Conservation (phyloP, 2,888 invertebrate genomes). For the Chromoteleia sp. region DNA sequence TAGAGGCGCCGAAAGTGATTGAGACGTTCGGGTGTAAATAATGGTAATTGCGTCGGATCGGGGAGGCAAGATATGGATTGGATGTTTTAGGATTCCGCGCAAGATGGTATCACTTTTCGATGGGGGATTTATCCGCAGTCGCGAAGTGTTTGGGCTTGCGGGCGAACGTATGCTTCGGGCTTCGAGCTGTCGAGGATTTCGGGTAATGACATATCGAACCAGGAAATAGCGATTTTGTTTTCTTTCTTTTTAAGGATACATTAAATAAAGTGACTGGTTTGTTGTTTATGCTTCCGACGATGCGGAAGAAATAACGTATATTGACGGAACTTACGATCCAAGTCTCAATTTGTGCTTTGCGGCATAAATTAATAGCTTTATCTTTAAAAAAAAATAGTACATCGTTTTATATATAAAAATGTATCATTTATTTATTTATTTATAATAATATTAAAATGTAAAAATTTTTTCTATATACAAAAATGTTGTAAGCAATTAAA, state of each 20-base stretch:
- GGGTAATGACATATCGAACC: constrained; percentile 12
- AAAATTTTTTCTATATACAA: too few relatives aligned
- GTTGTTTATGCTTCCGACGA: too few relatives aligned
- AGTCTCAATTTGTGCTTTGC: too few relatives aligned
- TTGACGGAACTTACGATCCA: too few relatives aligned
- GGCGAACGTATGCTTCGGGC: constrained; percentile 6
- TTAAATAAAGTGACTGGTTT: constrained; percentile 12
- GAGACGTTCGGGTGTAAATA: constrained; percentile 40
- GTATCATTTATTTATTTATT: too few relatives aligned
- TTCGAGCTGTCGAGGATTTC: too few relatives aligned
- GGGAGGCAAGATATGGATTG: constrained; percentile 13
- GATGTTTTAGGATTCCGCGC: constrained; percentile 18
- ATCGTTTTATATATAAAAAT: too few relatives aligned
- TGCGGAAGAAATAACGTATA: too few relatives aligned
- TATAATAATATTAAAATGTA: too few relatives aligned
- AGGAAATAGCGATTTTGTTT: not conserved
- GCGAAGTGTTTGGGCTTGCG: constrained; percentile 16
- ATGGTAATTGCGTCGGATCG: constrained; percentile 31
- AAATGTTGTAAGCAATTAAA: too few relatives aligned
- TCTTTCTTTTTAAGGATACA: constrained; percentile 3
- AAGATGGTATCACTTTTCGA: constrained; percentile 26
- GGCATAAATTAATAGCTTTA: too few relatives aligned
- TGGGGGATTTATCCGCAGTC: constrained; percentile 17
- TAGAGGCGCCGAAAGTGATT: constrained; percentile 25
- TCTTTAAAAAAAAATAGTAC: not conserved